Percentiles rank a stretch among this genome's conserved stretches.
phyloP scores from a whole-genome alignment of 2,797 vertebrate genomes.

The Sebastes matsubarae region DNA sequence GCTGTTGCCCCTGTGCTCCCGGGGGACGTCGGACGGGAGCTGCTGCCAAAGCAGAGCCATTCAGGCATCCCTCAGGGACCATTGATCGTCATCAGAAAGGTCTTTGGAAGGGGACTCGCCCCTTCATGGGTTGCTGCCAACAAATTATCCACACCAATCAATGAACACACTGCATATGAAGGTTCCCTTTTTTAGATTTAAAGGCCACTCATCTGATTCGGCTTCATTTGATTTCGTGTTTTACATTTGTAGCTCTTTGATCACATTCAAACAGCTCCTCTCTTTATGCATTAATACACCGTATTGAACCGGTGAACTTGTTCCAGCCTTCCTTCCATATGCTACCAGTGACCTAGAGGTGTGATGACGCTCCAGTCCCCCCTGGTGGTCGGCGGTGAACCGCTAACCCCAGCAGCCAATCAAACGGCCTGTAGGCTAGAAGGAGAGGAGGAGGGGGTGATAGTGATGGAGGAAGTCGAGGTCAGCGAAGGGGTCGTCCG shows the following conservation, averaged over 20 bases:
- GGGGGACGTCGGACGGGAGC: conserved; percentile 16
- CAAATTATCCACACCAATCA: conserved; percentile 33
- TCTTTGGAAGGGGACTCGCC: conserved; percentile 73
- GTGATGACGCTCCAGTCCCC: conserved; percentile 32
- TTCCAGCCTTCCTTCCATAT: conserved; percentile 58
- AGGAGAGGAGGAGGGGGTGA: conserved; percentile 10
- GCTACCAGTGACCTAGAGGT: conserved; percentile 50
- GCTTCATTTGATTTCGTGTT: conserved; percentile 13
- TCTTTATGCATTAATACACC: conserved; percentile 14
- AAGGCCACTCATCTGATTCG: conserved; percentile 1
- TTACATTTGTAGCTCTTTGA: conserved; percentile 14
- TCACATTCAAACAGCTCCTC: conserved; percentile 9
- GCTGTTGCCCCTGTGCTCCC: conserved; percentile 62
- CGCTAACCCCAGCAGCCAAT: conserved; percentile 56
- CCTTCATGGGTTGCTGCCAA: conserved; percentile 58
- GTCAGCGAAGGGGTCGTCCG: conserved; percentile 39
- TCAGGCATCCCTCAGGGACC: conserved; percentile 58
- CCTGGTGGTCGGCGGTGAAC: conserved; percentile 48
- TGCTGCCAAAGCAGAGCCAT: conserved; percentile 56
- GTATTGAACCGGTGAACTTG: conserved; percentile 20
- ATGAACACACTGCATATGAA: neutral
- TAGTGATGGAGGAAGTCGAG: conserved; percentile 53
- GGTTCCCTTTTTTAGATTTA: neutral
- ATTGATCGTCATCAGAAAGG: conserved; percentile 68
- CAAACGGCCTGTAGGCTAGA: conserved; percentile 12